phyloP scores from a whole-genome alignment of 1,140 invertebrate species.

The Oryzaephilus surinamensis region DNA sequence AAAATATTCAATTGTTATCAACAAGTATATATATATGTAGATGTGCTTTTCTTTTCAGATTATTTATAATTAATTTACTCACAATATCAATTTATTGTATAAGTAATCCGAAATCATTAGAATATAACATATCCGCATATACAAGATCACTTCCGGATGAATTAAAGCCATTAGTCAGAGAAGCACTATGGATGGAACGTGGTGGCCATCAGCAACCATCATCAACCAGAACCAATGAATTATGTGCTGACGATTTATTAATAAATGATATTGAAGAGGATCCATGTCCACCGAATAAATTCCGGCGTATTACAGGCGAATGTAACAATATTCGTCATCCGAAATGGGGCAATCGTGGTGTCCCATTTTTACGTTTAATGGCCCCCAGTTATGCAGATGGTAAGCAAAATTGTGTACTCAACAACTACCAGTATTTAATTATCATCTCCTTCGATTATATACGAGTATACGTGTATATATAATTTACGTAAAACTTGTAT shows the following conservation, averaged over 20 bases:
- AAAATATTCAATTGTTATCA: no score
- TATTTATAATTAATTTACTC: neutral
- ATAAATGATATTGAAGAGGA: constrained; percentile 7
- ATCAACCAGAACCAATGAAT: constrained; percentile 7
- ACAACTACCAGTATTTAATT: neutral
- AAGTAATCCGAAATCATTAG: neutral
- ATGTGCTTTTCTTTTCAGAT: no score
- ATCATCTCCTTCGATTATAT: neutral
- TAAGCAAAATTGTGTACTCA: constrained; percentile 36
- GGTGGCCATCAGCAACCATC: constrained; percentile 7
- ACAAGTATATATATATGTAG: no score
- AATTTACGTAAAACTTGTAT: neutral
- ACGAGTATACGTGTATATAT: neutral
- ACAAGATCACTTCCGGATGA: constrained; percentile 24
- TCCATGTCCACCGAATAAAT: constrained; percentile 61
- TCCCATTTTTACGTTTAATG: constrained; percentile 69
- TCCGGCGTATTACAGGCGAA: constrained; percentile 72
- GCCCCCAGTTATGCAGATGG: constrained; percentile 76
- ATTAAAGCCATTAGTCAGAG: constrained; percentile 17
- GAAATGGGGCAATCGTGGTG: constrained; percentile 76
- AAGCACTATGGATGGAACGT: constrained; percentile 20
- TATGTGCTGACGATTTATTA: no score
- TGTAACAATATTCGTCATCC: constrained; percentile 92
- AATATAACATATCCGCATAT: constrained; percentile 24
- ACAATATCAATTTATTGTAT: neutral